phyloP scores from a whole-genome alignment of 2,113 vertebrate species.

The Passer domesticus region DNA sequence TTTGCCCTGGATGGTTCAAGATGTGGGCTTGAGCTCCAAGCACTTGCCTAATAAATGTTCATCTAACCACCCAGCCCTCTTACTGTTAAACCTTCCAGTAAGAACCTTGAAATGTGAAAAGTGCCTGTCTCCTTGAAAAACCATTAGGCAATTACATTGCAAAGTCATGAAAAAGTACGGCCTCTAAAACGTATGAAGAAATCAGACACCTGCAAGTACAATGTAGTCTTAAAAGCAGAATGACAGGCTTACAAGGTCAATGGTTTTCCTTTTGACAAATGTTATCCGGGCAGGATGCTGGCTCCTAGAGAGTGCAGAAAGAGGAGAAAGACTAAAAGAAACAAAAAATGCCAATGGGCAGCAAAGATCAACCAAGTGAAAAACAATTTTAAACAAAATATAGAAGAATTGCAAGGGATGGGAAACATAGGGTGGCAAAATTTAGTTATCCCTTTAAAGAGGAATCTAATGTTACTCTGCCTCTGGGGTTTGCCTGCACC shows the following conservation, averaged over 20 bases:
- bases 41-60: neutral
- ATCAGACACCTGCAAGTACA: constrained; percentile 9
- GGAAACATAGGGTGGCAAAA: neutral
- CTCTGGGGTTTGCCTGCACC: fast-evolving
- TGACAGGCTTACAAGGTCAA: constrained; percentile 39
- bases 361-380: neutral
- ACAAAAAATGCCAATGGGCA: neutral
- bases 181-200: constrained; percentile 42
- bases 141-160: constrained; percentile 11
- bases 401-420: neutral
- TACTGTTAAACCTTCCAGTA: neutral
- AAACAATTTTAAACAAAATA: constrained; percentile 1
- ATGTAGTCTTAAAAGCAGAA: constrained; percentile 3
- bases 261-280: constrained; percentile 26
- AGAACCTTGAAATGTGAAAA: neutral
- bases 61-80: neutral
- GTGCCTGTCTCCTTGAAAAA: constrained; percentile 26
- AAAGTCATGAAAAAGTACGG: constrained; percentile 44
- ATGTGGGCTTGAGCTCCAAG: neutral
- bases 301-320: neutral
- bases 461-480: neutral
- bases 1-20: neutral
- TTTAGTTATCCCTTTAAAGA: neutral
- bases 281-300: neutral
- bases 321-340: constrained; percentile 1